Percentiles rank a stretch among this genome's conserved stretches.
Evolutionary conservation across 2,113 vertebrate species (phyloP).

Genomic region (Poicephalus meyeri): DNA sequence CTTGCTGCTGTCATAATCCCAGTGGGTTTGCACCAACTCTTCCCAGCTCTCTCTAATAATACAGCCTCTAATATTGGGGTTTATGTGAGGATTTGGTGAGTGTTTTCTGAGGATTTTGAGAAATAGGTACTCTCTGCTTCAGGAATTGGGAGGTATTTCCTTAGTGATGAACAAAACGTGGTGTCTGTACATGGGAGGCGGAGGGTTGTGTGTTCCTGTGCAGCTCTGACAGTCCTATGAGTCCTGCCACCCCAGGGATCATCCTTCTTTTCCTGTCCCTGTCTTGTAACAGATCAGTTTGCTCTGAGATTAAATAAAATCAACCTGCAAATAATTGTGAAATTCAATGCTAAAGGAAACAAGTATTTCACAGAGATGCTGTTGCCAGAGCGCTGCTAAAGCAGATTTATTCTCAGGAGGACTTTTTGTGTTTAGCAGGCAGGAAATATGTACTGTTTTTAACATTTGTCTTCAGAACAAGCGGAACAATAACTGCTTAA

Average conservation of each 20-base stretch:
- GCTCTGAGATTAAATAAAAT: background rate
- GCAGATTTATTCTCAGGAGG: background rate
- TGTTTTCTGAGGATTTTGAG: background rate
- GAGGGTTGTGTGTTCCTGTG: background rate
- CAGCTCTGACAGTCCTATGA: background rate
- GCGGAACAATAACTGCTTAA: background rate
- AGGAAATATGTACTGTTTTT: background rate
- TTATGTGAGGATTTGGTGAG: background rate
- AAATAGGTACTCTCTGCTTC: background rate
- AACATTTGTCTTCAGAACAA: background rate
- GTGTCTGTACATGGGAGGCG: rapidly evolving
- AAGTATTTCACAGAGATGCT: background rate
- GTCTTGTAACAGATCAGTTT: background rate
- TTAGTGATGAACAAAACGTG: rapidly evolving
- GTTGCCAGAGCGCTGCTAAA: background rate
- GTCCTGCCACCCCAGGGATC: background rate
- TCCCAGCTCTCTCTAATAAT: background rate
- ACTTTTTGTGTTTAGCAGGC: background rate
- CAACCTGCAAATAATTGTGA: background rate
- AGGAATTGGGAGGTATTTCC: background rate
- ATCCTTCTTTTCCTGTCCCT: background rate
- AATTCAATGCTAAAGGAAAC: background rate
- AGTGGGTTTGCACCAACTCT: background rate
- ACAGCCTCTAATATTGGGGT: background rate
- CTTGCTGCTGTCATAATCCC: background rate